Base-by-base conservation (phyloP, 2,113 vertebrate species). In the Salvelinus alpinus region DNA sequence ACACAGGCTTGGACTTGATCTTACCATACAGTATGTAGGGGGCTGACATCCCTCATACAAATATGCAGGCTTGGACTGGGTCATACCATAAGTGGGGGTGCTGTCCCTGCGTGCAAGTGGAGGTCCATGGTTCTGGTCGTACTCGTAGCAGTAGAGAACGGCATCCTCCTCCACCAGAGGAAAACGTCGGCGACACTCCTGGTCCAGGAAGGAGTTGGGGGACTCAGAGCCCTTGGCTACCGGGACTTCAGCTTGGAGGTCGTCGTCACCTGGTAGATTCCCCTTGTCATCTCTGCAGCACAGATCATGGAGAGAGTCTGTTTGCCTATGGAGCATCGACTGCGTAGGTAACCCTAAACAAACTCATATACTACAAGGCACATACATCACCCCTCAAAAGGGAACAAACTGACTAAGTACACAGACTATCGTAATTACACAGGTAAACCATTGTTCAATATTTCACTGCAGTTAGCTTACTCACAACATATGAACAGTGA, bases 171-270 rank as follows among this genome's bases (percentile, higher is more conserved):
- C 98, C 77, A 97, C 94, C 83, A 96, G 91, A 22, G 97, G 97
- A 82, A 97, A 99, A 16, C 88, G 94, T 71, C 95, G 95, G 79
- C 95, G 92, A 88, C 97, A 99, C 72, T 99, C 97, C 89, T 99
- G 98, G 89, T 99, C 98, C 90, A 99, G 94, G 90, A 97, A 99
- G 29, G 98, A 98, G 92, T 99, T 99, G 75, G 98, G 98, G 65
- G 98, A 99, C 87, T 99, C 97, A 8, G 96, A 98, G 78, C 98
- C 95, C 76, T 97, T 96, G 14, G 95, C 93, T 13, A 96, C 92
- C 0, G 94, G 95, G 66, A 94, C 90, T 60, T 96, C 96, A 38
- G 95, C 91, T 78, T 95, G 94, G 64, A 94, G 87, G 25, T 96
- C 95, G 0, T 96, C 95, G 73, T 91, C 95, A 0, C 51, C 51